Evolutionary conservation across 2,888 invertebrate species (phyloP).

Genomic region (Glyphotaelius pellucidus): DNA sequence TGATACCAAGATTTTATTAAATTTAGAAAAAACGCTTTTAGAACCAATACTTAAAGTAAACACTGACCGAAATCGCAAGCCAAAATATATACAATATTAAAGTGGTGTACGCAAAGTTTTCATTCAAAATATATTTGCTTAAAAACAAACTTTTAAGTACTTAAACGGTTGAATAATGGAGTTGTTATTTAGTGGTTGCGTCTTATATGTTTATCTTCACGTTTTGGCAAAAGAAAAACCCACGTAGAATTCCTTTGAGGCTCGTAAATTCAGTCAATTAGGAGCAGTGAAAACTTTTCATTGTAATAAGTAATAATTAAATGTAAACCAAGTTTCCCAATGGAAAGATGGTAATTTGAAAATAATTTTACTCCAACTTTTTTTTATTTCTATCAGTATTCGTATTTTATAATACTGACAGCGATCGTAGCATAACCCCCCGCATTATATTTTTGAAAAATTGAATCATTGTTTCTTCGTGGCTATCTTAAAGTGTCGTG

Average conservation of each 20-base stretch:
- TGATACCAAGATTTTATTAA: not conserved
- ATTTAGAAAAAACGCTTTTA: not conserved
- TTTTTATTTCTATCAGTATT: no score
- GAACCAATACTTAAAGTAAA: not conserved
- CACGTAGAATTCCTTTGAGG: not conserved
- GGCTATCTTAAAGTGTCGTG: not conserved
- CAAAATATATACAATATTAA: not conserved
- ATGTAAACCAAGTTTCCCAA: no score
- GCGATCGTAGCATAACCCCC: no score
- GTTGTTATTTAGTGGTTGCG: not conserved
- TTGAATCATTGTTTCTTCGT: no score
- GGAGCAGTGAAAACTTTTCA: not conserved
- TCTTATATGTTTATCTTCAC: not conserved
- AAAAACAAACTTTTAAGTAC: not conserved
- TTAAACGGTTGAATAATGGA: not conserved
- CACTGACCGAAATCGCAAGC: not conserved
- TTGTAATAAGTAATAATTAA: no score
- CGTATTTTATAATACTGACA: no score
- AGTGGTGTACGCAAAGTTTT: no score
- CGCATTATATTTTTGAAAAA: no score
- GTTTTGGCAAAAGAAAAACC: not conserved
- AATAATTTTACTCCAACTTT: no score
- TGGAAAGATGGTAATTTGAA: no score
- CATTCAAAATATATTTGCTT: not conserved
- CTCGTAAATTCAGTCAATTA: not conserved